These are phyloP conservation scores for Drosophila asahinai DNA, from an alignment of 1,140 invertebrate genomes.

Conservation along the genomic window DNA sequence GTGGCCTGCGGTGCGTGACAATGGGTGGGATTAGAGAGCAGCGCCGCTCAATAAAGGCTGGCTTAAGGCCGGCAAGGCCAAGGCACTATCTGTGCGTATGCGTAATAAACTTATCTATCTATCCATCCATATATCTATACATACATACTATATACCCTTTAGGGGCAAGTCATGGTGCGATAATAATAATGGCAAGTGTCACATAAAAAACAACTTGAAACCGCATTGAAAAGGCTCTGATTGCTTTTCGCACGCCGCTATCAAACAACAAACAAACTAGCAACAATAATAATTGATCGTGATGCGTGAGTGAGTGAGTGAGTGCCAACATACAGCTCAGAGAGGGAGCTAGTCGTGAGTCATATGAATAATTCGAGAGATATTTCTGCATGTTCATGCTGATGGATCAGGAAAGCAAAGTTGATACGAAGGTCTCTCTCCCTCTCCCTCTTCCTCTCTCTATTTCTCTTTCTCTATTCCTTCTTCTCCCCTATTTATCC, in stretches of 20 bases:
- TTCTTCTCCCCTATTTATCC: background rate
- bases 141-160: too few species aligned
- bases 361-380: slow-evolving; percentile 47
- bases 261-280: slow-evolving; percentile 32
- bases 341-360: slow-evolving; percentile 26
- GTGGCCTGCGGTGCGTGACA: slow-evolving; percentile 25
- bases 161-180: slow-evolving; percentile 21
- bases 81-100: slow-evolving; percentile 35
- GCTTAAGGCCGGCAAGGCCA: slow-evolving; percentile 39
- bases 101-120: slow-evolving; percentile 33
- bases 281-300: slow-evolving; percentile 52
- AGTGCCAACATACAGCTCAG: background rate
- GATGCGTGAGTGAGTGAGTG: slow-evolving; percentile 24
- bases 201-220: slow-evolving; percentile 14
- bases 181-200: slow-evolving; percentile 50
- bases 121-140: background rate
- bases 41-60: slow-evolving; percentile 28
- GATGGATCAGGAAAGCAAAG: slow-evolving; percentile 48
- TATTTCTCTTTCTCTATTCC: background rate
- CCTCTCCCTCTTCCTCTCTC: too few species aligned
- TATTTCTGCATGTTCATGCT: slow-evolving; percentile 58
- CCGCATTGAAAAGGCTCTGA: slow-evolving; percentile 30
- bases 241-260: slow-evolving; percentile 37
- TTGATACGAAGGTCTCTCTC: slow-evolving; percentile 29
- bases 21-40: slow-evolving; percentile 37